A percentile compares a stretch with the other conserved stretches of the same genome.
These are phyloP conservation scores for Drosophila leonis DNA, from an alignment of 2,888 invertebrate genomes.

Conservation along the genomic window DNA sequence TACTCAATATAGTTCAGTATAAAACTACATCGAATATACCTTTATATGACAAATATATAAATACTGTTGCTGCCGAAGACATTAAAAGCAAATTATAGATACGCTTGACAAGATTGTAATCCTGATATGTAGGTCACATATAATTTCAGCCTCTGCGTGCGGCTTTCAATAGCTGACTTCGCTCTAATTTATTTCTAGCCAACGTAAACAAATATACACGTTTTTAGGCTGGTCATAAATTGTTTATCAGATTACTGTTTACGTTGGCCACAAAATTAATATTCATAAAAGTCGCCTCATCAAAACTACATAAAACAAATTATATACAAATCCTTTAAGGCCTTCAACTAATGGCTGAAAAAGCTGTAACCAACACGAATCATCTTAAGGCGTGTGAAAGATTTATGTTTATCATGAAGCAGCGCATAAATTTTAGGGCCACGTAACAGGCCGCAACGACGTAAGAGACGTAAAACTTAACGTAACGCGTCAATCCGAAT, in stretches of 20 bases:
- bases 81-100: not conserved
- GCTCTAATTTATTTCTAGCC: not conserved
- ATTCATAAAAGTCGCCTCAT: slow-evolving; percentile 35
- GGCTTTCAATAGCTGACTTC: not conserved
- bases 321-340: slow-evolving; percentile 28
- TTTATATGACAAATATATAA: not conserved
- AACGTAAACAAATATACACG: not conserved
- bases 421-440: slow-evolving; percentile 65
- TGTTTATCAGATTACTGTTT: slow-evolving; percentile 1
- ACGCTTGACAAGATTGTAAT: slow-evolving; percentile 3
- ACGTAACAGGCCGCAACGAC: slow-evolving; percentile 47
- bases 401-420: slow-evolving; percentile 67
- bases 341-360: slow-evolving; percentile 34
- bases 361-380: slow-evolving; percentile 29
- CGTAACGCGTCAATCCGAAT: slow-evolving; percentile 55
- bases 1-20: too few relatives aligned
- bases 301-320: slow-evolving; percentile 45
- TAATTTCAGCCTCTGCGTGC: not conserved
- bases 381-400: slow-evolving; percentile 42
- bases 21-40: too few relatives aligned
- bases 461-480: slow-evolving; percentile 36
- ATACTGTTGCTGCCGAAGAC: not conserved
- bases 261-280: slow-evolving; percentile 31
- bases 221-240: slow-evolving; percentile 3
- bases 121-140: not conserved